These are phyloP conservation scores for Epinotia bilunana DNA, from an alignment of 2,888 invertebrate genomes.

Conservation along the genomic window DNA sequence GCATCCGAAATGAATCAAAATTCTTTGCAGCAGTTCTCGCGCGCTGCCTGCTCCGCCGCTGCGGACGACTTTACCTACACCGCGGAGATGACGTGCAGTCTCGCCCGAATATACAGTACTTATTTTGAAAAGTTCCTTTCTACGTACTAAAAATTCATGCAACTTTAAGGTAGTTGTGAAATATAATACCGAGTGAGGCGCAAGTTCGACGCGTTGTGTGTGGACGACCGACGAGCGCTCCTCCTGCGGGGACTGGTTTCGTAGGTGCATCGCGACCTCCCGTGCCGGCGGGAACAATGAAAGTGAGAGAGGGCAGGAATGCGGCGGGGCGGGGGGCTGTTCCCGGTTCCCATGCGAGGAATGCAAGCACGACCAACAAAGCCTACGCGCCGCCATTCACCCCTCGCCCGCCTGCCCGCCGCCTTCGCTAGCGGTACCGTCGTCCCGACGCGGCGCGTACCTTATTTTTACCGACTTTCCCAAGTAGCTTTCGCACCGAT, in stretches of 20 bases:
- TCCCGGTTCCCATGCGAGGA: conserved; percentile 84
- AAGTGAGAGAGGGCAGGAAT: conserved; percentile 83
- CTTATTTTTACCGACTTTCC: conserved; percentile 78
- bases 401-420: conserved; percentile 60
- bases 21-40: conserved; percentile 60
- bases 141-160: conserved; percentile 3
- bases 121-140: neutral
- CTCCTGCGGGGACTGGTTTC: conserved; percentile 71
- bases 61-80: conserved; percentile 35
- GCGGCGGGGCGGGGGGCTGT: conserved; percentile 63
- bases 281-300: conserved; percentile 82
- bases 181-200: conserved; percentile 12
- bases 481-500: conserved; percentile 66
- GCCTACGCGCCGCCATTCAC: conserved; percentile 81
- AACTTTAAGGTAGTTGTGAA: neutral
- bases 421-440: conserved; percentile 63
- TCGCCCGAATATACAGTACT: neutral
- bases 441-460: conserved; percentile 49
- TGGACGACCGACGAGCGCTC: conserved; percentile 67
- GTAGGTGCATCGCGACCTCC: conserved; percentile 78
- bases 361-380: conserved; percentile 83
- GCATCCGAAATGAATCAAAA: conserved; percentile 82
- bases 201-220: conserved; percentile 74
- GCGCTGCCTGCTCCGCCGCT: conserved; percentile 64
- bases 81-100: neutral